These are phyloP conservation scores for Calameuta pallipes DNA, from an alignment of 2,888 invertebrate species.

Conservation along the genomic window DNA sequence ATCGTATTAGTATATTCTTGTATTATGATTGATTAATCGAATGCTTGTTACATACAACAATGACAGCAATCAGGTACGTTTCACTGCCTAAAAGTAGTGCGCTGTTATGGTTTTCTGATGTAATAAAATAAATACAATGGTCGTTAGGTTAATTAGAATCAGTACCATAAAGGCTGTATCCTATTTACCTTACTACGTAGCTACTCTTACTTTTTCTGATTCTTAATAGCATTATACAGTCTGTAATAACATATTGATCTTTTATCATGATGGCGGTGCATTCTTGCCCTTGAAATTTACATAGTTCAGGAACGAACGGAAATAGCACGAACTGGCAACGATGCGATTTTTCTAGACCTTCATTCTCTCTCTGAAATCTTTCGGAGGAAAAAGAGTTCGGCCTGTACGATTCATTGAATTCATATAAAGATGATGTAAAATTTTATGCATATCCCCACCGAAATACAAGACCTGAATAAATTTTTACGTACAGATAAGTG, in stretches of 20 bases:
- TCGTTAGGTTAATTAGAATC: neutral
- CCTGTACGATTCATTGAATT: neutral
- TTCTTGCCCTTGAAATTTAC: conserved; percentile 38
- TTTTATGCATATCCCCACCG: neutral
- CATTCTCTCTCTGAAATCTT: neutral
- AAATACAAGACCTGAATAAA: neutral
- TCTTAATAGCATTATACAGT: neutral
- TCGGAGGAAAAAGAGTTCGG: too few relatives aligned
- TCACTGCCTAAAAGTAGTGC: neutral
- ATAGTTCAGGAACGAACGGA: conserved; percentile 27
- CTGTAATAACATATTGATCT: neutral
- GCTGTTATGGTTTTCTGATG: neutral
- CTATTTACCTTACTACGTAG: too few relatives aligned
- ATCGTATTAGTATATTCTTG: neutral
- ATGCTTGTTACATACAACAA: neutral
- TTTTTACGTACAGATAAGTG: neutral
- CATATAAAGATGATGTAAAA: neutral
- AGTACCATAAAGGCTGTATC: neutral
- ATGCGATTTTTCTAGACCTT: neutral
- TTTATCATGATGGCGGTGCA: neutral
- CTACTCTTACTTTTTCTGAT: neutral
- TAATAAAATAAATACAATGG: neutral
- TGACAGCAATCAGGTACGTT: neutral
- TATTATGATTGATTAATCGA: neutral
- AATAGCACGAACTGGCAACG: conserved; percentile 24